A percentile compares a stretch with the other conserved stretches of the same genome.
phyloP scores from a whole-genome alignment of 2,888 invertebrate genomes.

The Marasmarcha lunaedactyla region DNA sequence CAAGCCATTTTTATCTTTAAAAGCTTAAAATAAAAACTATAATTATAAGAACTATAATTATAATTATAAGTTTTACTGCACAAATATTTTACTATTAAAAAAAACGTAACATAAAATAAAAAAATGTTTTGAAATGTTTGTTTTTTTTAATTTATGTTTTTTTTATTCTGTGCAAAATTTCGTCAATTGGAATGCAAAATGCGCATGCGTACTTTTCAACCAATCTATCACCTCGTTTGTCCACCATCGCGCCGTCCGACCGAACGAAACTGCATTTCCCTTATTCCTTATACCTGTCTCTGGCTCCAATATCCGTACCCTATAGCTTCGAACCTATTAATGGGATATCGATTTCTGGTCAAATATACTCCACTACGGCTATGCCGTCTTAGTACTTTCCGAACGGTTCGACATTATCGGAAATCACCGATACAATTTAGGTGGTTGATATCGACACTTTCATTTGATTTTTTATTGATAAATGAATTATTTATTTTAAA shows the following conservation, averaged over 20 bases:
- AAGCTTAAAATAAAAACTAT: no score
- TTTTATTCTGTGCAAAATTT: no score
- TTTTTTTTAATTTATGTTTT: conserved; percentile 1
- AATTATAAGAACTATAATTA: no score
- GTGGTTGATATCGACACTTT: conserved; percentile 25
- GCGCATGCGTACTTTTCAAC: conserved; percentile 16
- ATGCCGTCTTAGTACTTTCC: conserved; percentile 66
- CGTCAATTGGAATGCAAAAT: conserved; percentile 8
- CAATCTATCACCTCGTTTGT: no score
- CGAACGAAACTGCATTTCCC: conserved; percentile 19
- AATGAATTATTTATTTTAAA: no score
- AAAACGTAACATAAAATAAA: no score
- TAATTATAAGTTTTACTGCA: no score
- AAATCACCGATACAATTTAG: conserved; percentile 61
- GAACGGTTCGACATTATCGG: conserved; percentile 69
- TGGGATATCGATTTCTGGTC: conserved; percentile 67
- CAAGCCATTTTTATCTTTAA: no score
- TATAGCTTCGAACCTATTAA: conserved; percentile 57
- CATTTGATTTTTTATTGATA: no score
- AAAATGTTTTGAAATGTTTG: conserved; percentile 4
- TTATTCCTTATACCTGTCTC: conserved; percentile 33
- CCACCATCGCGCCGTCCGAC: no score
- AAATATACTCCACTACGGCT: conserved; percentile 36
- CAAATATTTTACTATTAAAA: no score
- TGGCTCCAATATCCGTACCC: conserved; percentile 41